These are phyloP conservation scores for Procavia capensis DNA, from an alignment of 2,113 vertebrate genomes.

Conservation along the genomic window DNA sequence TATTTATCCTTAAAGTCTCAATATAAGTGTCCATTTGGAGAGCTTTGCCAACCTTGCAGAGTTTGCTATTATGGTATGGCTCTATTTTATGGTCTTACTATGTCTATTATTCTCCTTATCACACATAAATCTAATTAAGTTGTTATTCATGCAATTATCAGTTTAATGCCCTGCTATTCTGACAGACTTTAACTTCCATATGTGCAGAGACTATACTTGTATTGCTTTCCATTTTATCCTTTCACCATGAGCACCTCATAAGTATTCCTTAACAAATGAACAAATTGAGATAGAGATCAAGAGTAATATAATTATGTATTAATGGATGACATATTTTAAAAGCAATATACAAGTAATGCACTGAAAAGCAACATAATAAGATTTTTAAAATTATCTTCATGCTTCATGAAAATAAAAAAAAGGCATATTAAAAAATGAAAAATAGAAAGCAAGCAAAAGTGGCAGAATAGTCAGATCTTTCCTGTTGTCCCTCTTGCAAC, in stretches of 20 bases:
- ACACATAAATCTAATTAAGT: conserved; percentile 67
- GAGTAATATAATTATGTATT: conserved; percentile 41
- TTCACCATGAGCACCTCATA: conserved; percentile 20
- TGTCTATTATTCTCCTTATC: conserved; percentile 67
- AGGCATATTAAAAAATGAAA: conserved; percentile 12
- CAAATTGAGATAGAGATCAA: conserved; percentile 17
- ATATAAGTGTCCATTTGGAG: not conserved
- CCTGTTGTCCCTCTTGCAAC: too few relatives aligned
- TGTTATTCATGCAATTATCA: conserved; percentile 66
- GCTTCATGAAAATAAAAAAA: conserved; percentile 6
- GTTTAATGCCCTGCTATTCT: conserved; percentile 50
- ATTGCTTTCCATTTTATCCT: conserved; percentile 28
- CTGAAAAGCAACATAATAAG: not conserved
- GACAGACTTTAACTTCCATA: conserved; percentile 49
- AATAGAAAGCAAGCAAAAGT: conserved; percentile 15
- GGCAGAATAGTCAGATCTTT: too few relatives aligned
- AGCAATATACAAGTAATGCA: not conserved
- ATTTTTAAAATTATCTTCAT: not conserved
- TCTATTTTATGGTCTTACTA: conserved; percentile 64
- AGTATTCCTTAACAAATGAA: conserved; percentile 37
- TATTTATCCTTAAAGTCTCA: conserved; percentile 48
- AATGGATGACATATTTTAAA: conserved; percentile 6
- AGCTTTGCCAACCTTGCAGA: conserved; percentile 57
- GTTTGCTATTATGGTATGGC: conserved; percentile 63
- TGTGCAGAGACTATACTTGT: conserved; percentile 1